Conservation (phyloP, 2,113 vertebrate genomes). For the Phycodurus eques region DNA sequence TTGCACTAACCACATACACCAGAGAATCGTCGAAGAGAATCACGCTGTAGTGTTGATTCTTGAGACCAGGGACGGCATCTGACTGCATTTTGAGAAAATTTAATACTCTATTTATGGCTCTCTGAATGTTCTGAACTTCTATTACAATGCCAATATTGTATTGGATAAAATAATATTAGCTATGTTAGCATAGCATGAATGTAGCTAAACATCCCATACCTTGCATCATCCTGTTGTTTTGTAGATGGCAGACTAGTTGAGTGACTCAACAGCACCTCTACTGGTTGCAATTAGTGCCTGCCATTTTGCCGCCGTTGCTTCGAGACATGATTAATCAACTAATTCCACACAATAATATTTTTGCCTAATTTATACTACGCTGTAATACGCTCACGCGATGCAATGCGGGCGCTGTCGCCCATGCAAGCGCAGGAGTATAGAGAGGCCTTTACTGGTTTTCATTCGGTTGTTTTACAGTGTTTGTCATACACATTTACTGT, state of each 20-base stretch:
- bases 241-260: no score
- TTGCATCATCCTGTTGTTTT: no score
- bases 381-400: no score
- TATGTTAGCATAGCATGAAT: neutral
- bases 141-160: neutral
- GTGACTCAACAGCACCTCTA: no score
- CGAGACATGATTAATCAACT: no score
- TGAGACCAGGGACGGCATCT: neutral
- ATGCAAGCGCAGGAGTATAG: no score
- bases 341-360: no score
- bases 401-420: no score
- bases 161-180: neutral
- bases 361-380: no score
- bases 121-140: neutral
- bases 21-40: neutral
- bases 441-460: neutral
- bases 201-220: neutral
- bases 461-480: neutral
- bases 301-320: no score
- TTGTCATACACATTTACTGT: no score
- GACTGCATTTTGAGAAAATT: neutral
- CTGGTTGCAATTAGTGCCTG: no score
- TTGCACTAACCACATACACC: slow-evolving; percentile 4
- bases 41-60: slow-evolving; percentile 24
- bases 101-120: neutral